Evolutionary conservation across 2,888 invertebrate genomes (phyloP).

Genomic region (Prenolepis imparis): DNA sequence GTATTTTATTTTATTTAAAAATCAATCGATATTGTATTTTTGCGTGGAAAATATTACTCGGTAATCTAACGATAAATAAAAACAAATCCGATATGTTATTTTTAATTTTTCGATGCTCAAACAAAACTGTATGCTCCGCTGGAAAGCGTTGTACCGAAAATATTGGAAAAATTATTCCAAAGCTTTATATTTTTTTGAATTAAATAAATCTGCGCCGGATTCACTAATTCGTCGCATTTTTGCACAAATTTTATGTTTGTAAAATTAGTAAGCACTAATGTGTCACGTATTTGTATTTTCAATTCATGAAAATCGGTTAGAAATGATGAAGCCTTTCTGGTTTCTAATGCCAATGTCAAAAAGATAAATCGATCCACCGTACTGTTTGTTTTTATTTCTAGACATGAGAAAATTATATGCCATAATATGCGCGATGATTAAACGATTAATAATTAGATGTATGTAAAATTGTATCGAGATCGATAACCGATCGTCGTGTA

Average conservation of each 20-base stretch:
- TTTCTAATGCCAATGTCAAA: background rate
- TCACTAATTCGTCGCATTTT: conserved; percentile 44
- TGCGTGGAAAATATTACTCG: conserved; percentile 17
- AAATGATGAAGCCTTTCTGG: conserved; percentile 21
- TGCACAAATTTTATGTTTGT: conserved; percentile 30
- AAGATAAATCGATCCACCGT: conserved; percentile 30
- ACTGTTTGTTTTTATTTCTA: conserved; percentile 15
- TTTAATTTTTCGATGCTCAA: conserved; percentile 26
- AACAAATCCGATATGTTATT: conserved; percentile 41
- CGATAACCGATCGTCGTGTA: conserved; percentile 54
- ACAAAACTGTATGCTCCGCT: conserved; percentile 13
- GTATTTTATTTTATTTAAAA: conserved; percentile 1
- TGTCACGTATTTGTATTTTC: conserved; percentile 46
- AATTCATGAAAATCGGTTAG: conserved; percentile 31
- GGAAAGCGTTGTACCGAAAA: conserved; percentile 29
- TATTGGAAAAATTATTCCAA: conserved; percentile 46
- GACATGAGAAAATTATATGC: background rate
- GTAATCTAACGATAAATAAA: conserved; percentile 22
- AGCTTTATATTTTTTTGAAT: conserved; percentile 44
- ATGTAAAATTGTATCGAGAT: conserved; percentile 46
- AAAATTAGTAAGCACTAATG: conserved; percentile 46
- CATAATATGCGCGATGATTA: background rate
- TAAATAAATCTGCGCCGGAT: conserved; percentile 40
- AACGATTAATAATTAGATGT: conserved; percentile 13
- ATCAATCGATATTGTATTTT: conserved; percentile 6